Evolutionary conservation across 2,113 vertebrate species (phyloP), one percentile per base, ranked within the genome.

Genomic region (Eublepharis macularius): DNA sequence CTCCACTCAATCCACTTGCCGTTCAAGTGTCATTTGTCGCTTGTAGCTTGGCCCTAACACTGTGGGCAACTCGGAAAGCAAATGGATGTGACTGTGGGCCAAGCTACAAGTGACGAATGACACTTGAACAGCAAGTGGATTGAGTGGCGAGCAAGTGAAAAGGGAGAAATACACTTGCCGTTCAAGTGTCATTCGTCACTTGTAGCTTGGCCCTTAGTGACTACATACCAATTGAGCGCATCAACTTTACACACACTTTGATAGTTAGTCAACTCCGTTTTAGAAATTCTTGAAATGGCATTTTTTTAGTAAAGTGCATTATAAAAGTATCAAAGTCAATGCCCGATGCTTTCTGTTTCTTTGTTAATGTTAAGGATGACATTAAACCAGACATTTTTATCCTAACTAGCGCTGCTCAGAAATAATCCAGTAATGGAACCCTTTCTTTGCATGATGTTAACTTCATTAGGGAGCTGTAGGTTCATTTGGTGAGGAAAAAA

Each of bases 361-460:
- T 91, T 51, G 81, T 29, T 81, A 77, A 19, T 9, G 0, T 87
- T 54, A 90, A 82, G 86, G 91, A 86, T 32, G 72, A 26, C n/a
- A 49, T 36, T 16, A 39, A 78, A 88, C 77, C 76, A 80, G 88
- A 88, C 76, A 84, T 88, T 90, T 60, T 88, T 83, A 57, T 84
- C 29, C 63, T 82, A 69, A 83, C 90, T 19, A 63, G 41, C 86
- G 85, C 89, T 93, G 88, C 87, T 89, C 90, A 87, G 87, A 84
- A 94, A 81, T 86, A 88, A 86, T 84, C 54, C 66, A 86, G 0
- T 80, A 78, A 73, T 81, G 81, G 36, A 73, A 84, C 0, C 19
- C 77, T 83, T 74, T 88, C 87, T 84, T 49, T 0, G 39, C 29
- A 0, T 88, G 83, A 6, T 5, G 12, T 69, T 90, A 82, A 85